Evolutionary conservation across 2,888 invertebrate species (phyloP).

Genomic region (Polydrusus tereticollis): DNA sequence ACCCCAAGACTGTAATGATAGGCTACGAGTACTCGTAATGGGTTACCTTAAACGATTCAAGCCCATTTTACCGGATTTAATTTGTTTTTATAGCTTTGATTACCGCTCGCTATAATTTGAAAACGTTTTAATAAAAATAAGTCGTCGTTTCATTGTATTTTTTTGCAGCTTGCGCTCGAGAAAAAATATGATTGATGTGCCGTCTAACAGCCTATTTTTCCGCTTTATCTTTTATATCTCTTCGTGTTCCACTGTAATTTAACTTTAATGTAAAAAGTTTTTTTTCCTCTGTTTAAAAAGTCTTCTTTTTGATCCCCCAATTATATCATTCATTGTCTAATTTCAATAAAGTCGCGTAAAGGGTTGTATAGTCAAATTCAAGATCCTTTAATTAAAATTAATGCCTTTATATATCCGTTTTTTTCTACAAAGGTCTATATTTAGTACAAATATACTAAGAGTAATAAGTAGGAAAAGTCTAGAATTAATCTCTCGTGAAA

Average conservation of each 20-base stretch:
- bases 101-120: slow-evolving; percentile 67
- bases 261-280: slow-evolving; percentile 49
- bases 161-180: slow-evolving; percentile 55
- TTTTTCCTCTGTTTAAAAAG: slow-evolving; percentile 42
- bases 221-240: slow-evolving; percentile 49
- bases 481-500: no score
- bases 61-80: slow-evolving; percentile 68
- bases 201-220: slow-evolving; percentile 58
- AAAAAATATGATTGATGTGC: slow-evolving; percentile 61
- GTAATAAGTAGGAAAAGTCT: no score
- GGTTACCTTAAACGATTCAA: slow-evolving; percentile 66
- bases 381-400: slow-evolving; percentile 1
- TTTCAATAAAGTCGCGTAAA: slow-evolving; percentile 14
- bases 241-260: slow-evolving; percentile 49
- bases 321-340: slow-evolving; percentile 24
- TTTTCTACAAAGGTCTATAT: no score
- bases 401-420: neutral
- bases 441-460: no score
- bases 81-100: slow-evolving; percentile 70
- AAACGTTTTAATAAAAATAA: slow-evolving; percentile 66
- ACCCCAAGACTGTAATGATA: slow-evolving; percentile 64
- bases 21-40: slow-evolving; percentile 66
- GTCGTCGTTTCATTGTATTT: slow-evolving; percentile 59
- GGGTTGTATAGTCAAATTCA: slow-evolving; percentile 1
- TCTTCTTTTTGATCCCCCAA: slow-evolving; percentile 34